Evolutionary conservation across 2,888 invertebrate species (phyloP), one percentile per base, ranked within the genome.

Genomic region (Sinhomidia bicolor): DNA sequence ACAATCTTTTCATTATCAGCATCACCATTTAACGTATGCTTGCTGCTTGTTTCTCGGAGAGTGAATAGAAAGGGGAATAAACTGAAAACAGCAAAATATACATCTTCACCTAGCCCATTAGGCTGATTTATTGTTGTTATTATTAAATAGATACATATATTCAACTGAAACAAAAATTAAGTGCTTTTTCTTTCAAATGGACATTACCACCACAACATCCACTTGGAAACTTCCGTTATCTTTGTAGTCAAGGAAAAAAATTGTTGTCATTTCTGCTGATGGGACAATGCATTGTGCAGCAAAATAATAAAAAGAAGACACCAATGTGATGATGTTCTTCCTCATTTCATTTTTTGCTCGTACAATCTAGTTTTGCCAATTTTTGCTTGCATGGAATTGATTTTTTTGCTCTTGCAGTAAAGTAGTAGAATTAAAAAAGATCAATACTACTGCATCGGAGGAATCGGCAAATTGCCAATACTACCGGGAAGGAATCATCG

Each of bases 1-100:
- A 26, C 47, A 5, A 17, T 68, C 41, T 74, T n/a, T 74, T 74
- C 29, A 74, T 74, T 12, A 47, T 68, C 68, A 36, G 10, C 62
- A 62, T 62, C 26, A 62, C 29, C 62, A 62, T 62, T 62, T 62
- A 29, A 29, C 4, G 26, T 29, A 60, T 62, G 62, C 14, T 9
- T 29, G 26, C 29, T n/a, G 26, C 62, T 62, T 9, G 14, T 26
- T 62, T 14, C 9, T 1, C 26, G 62, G 26, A 26, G 9, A 29
- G 29, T 10, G 26, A 32, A 17, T 17, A n/a, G n/a, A n/a, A n/a
- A 41, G 6, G 41, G 41, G 41, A 32, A 65, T 17, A 65, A 65
- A 65, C 65, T 65, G 65, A 6, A 17, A 36, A 65, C 17, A 17
- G 4, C 10, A 7, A 60, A 60, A 60, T 60, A 41, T 14, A n/a